Evolutionary conservation across 2,888 invertebrate genomes (phyloP).

Genomic region (Nomada fucata): DNA sequence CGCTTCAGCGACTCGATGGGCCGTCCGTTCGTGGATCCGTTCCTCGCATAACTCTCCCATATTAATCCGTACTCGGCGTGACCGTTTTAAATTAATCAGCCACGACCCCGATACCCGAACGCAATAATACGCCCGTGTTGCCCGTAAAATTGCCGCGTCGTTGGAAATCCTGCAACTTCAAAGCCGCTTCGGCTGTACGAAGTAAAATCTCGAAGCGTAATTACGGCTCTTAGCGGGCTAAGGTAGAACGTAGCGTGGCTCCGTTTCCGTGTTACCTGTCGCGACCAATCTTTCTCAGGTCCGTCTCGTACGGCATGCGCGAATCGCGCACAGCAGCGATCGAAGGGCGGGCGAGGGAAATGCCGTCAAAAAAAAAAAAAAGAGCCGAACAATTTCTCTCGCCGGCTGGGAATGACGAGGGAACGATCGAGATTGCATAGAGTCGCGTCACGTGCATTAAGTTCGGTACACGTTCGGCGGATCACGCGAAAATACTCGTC

Average conservation of each 20-base stretch:
- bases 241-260: slow-evolving; percentile 6
- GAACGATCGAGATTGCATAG: slow-evolving; percentile 26
- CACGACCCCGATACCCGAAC: too few relatives aligned
- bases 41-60: background rate
- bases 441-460: slow-evolving; percentile 43
- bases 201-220: slow-evolving; percentile 26
- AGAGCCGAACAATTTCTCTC: slow-evolving; percentile 25
- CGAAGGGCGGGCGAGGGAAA: background rate
- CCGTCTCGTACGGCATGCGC: background rate
- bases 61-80: background rate
- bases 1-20: background rate
- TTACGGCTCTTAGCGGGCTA: slow-evolving; percentile 19
- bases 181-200: background rate
- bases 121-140: background rate
- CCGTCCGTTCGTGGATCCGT: background rate
- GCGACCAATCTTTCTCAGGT: slow-evolving; percentile 39
- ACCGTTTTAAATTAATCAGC: background rate
- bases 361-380: background rate
- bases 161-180: slow-evolving; percentile 7
- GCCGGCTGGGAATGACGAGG: slow-evolving; percentile 27
- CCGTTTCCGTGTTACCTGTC: slow-evolving; percentile 53
- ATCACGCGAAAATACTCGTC: slow-evolving; percentile 69
- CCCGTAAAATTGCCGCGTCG: background rate
- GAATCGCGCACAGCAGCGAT: background rate
- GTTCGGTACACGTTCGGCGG: slow-evolving; percentile 50